phyloP scores from a whole-genome alignment of 2,113 vertebrate species.

The Mormyrus lacerda region DNA sequence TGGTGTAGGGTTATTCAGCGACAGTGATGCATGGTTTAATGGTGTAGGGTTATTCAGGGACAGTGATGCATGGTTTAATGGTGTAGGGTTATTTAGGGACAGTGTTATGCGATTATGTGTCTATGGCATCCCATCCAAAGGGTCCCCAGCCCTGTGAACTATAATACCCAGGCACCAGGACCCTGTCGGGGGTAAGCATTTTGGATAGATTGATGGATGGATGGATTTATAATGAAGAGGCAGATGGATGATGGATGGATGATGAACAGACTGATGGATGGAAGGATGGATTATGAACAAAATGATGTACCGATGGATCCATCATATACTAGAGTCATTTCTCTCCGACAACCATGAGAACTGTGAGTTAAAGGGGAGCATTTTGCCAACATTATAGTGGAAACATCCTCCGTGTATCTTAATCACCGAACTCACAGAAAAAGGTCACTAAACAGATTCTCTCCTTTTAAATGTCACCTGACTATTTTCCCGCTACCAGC shows the following conservation, averaged over 20 bases:
- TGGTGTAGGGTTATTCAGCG: too few species aligned
- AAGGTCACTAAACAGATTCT: conserved; percentile 59
- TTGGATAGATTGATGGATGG: neutral
- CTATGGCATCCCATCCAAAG: neutral
- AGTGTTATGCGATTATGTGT: neutral
- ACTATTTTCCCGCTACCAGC: conserved; percentile 39
- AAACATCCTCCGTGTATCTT: conserved; percentile 32
- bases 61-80: too few species aligned
- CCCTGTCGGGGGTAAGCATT: neutral
- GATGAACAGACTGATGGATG: neutral
- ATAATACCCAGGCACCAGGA: neutral
- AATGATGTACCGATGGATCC: neutral
- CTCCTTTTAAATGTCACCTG: conserved; percentile 54
- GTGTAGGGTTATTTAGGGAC: too few species aligned
- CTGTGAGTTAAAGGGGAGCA: conserved; percentile 24
- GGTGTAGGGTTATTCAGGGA: too few species aligned
- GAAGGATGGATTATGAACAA: neutral
- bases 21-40: too few species aligned
- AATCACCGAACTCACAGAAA: conserved; percentile 42
- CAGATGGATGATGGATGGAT: neutral
- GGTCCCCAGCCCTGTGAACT: neutral
- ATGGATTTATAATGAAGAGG: too few species aligned
- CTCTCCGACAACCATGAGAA: neutral
- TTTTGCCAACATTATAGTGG: conserved; percentile 39
- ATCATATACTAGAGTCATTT: neutral